Base-by-base conservation (phyloP, 2,888 invertebrate species). In the Noctua janthina region DNA sequence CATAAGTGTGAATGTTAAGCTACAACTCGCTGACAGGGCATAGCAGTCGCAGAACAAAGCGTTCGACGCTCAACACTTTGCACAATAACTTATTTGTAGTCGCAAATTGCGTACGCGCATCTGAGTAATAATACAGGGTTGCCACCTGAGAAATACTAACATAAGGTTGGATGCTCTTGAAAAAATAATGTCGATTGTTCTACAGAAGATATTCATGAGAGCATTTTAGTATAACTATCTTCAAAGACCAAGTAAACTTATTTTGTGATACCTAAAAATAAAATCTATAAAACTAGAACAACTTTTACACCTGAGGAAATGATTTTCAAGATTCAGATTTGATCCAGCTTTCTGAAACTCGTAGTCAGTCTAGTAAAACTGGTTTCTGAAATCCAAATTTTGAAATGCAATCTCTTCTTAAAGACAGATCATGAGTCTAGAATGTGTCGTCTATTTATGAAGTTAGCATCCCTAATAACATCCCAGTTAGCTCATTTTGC, bases 61-160 rank as follows among this genome's bases (percentile, higher is more conserved):
- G 76, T 17, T 51, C 70, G 39, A 62, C 69, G 43, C 77, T 84
- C 75, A 72, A 80, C 88, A 72, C 78, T 88, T 79, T 76, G 54
- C 79, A 74, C 74, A 74, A 82, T 78, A 54, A 81, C 39, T 88
- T 87, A 82, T 87, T 87, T 82, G 89, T 75, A 67, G 77, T 67
- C 75, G 67, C 78, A 79, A 88, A 83, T 79, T 83, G 88, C 74
- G 69, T 80, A 87, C 66, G 86, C 85, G 86, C 78, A 59, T 72
- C 64, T 74, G 23, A 76, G 56, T n/a, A 20, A 56, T 54, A 17
- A 56, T 54, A 17, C 54, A 87, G 87, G 87, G 87, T 70, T 86
- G 74, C 0, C 75, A 29, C 7, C 1, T 5, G 17, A 15, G 7
- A 15, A 4, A 78, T 59, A 35, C 0, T 43, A 1, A n/a, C 46